Conservation (phyloP, 2,113 vertebrate genomes). For the Pipa parva region DNA sequence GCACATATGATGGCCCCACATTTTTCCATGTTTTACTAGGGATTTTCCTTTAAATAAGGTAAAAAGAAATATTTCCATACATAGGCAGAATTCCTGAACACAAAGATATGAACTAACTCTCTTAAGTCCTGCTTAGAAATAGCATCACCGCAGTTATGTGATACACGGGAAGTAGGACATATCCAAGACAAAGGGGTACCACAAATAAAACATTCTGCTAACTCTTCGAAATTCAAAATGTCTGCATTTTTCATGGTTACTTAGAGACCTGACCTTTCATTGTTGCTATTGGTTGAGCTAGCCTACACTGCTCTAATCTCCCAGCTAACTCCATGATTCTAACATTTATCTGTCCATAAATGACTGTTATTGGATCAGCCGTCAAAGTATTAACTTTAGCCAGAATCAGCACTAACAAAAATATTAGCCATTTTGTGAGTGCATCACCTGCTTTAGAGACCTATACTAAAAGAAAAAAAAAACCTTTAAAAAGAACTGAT, state of each 20-base stretch:
- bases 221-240: conserved; percentile 10
- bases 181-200: conserved; percentile 15
- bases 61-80: conserved; percentile 6
- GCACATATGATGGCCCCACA: no score
- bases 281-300: conserved; percentile 6
- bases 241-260: conserved; percentile 30
- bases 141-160: conserved; percentile 28
- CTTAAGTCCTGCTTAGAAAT: conserved; percentile 27
- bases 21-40: no score
- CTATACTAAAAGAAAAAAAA: conserved; percentile 61
- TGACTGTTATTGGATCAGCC: conserved; percentile 58
- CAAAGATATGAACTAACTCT: background rate
- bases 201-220: conserved; percentile 39
- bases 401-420: conserved; percentile 54
- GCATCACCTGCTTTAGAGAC: conserved; percentile 69
- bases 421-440: conserved; percentile 67
- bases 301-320: conserved; percentile 42
- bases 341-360: conserved; percentile 42
- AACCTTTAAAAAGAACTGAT: conserved; percentile 63
- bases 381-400: conserved; percentile 58
- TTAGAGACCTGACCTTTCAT: conserved; percentile 39
- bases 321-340: conserved; percentile 6
- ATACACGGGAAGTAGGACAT: conserved; percentile 28
- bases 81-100: background rate
- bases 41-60: no score